These are phyloP conservation scores for Choristoneura rosaceana DNA, from an alignment of 2,888 invertebrate genomes.

Conservation along the genomic window DNA sequence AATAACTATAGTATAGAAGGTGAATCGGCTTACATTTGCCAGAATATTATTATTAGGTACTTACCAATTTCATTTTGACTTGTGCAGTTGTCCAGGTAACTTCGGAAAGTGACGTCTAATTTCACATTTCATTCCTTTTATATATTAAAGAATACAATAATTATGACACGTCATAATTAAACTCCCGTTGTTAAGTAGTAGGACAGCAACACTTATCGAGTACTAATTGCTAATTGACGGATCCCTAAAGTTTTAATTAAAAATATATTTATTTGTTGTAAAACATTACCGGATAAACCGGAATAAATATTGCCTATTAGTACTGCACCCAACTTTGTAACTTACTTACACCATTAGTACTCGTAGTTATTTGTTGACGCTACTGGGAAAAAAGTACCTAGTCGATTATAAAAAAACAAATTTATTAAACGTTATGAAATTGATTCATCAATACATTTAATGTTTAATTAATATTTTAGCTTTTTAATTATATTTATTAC, in stretches of 20 bases:
- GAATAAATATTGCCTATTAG: not conserved
- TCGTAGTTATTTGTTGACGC: no score
- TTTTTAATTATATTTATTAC: no score
- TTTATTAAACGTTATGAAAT: no score
- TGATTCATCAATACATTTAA: no score
- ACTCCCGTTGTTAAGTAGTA: no score
- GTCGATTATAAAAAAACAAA: no score
- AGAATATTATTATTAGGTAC: no score
- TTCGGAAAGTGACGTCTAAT: conserved; percentile 24
- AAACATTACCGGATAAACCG: not conserved
- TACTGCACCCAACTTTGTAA: not conserved
- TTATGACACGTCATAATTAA: conserved; percentile 10
- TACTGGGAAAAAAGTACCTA: no score
- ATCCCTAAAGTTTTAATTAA: not conserved
- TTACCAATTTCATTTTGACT: conserved; percentile 59
- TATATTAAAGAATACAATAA: conserved; percentile 12
- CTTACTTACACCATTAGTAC: not conserved
- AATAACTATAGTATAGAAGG: no score
- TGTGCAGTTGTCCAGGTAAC: conserved; percentile 3
- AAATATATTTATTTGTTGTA: not conserved
- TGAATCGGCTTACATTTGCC: no score
- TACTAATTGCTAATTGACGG: not conserved
- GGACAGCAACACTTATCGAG: not conserved
- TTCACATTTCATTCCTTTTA: conserved; percentile 14
- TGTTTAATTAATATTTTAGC: no score